A percentile compares a stretch with the other conserved stretches of the same genome.
Evolutionary conservation across 2,113 vertebrate genomes (phyloP).

Genomic region (human): DNA sequence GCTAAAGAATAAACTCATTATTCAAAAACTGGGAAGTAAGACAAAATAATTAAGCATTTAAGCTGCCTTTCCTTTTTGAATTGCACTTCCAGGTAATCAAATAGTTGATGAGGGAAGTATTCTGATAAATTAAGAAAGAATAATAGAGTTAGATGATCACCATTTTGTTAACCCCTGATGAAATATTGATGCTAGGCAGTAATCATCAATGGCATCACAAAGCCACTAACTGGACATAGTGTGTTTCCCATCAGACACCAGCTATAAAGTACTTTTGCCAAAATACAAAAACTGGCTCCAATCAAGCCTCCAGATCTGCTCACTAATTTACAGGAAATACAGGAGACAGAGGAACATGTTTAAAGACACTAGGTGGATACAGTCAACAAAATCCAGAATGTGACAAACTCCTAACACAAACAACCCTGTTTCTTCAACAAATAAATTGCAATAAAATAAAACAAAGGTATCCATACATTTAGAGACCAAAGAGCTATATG

Average conservation of each 20-base stretch:
- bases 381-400: background rate
- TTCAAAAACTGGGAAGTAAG: constrained; percentile 26
- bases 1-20: background rate
- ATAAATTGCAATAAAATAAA: background rate
- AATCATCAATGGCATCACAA: background rate
- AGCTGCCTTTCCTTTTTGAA: constrained; percentile 11
- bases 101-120: background rate
- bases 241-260: background rate
- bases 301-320: background rate
- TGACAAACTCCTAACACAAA: background rate
- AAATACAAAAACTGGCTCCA: background rate
- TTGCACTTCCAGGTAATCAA: constrained; percentile 5
- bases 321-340: background rate
- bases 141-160: background rate
- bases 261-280: background rate
- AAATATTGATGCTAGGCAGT: background rate
- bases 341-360: background rate
- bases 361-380: background rate
- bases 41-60: constrained; percentile 51
- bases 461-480: too few species aligned
- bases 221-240: background rate
- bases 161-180: background rate
- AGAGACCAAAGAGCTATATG: background rate
- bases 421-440: background rate
- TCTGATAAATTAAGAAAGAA: background rate